Conservation (phyloP, 2,888 invertebrate genomes). For the Aricia artaxerxes region DNA sequence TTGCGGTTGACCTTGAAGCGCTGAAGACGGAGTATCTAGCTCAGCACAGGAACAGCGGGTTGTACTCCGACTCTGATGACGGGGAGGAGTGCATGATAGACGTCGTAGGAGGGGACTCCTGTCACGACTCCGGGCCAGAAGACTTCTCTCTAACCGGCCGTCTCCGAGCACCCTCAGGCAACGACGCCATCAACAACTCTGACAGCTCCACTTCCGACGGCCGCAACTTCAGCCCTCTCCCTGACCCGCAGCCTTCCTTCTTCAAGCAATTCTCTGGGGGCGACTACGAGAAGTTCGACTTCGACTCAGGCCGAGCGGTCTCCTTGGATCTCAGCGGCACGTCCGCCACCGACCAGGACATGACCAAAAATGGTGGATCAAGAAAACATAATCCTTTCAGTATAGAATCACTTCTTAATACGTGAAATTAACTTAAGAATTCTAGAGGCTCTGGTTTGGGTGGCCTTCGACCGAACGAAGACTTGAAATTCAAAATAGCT, state of each 20-base stretch:
- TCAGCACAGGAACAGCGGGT: constrained; percentile 83
- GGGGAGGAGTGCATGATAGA: constrained; percentile 89
- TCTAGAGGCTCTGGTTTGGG: constrained; percentile 58
- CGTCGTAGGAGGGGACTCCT: constrained; percentile 91
- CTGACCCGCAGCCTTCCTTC: constrained; percentile 71
- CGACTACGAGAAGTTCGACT: constrained; percentile 75
- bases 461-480: neutral
- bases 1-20: constrained; percentile 92
- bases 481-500: neutral
- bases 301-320: constrained; percentile 73
- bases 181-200: constrained; percentile 81
- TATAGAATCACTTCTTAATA: constrained; percentile 92
- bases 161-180: constrained; percentile 80
- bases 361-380: constrained; percentile 77
- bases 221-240: constrained; percentile 71
- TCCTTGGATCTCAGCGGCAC: constrained; percentile 74
- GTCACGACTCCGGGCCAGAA: constrained; percentile 84
- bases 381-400: constrained; percentile 91
- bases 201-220: constrained; percentile 78
- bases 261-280: constrained; percentile 69
- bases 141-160: constrained; percentile 82
- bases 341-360: constrained; percentile 69
- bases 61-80: constrained; percentile 82
- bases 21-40: constrained; percentile 92
- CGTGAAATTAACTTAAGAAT: constrained; percentile 77